phyloP scores from a whole-genome alignment of 2,113 vertebrate genomes.

The Callipepla squamata region DNA sequence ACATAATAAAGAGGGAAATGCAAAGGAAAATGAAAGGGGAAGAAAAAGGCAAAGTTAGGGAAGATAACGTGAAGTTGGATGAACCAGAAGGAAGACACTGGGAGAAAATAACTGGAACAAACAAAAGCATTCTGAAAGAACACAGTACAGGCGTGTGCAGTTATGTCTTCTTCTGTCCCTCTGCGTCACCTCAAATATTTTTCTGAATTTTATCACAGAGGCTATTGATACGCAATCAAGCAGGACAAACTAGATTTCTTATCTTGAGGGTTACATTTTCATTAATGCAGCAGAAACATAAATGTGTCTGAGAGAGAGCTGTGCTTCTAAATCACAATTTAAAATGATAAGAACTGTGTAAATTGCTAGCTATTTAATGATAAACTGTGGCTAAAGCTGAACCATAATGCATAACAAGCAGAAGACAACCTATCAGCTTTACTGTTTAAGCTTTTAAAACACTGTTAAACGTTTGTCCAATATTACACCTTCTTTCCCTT shows the following conservation, averaged over 20 bases:
- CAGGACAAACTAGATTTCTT: neutral
- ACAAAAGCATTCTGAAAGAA: neutral
- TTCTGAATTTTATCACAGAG: neutral
- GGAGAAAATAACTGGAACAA: neutral
- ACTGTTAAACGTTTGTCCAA: neutral
- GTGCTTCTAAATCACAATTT: neutral
- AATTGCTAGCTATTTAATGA: neutral
- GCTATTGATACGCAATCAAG: neutral
- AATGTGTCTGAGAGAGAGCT: neutral
- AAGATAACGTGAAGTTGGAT: neutral
- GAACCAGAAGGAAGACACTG: neutral
- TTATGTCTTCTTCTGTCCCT: neutral
- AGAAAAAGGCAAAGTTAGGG: neutral
- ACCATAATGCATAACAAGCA: neutral
- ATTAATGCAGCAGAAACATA: neutral
- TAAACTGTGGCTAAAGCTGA: neutral
- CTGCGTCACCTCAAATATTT: neutral
- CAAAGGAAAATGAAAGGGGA: too few species aligned
- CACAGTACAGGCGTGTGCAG: fast-evolving
- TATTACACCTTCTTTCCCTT: neutral
- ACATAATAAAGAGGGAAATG: neutral
- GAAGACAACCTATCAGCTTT: neutral
- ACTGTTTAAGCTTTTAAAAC: neutral
- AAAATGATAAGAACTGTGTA: neutral
- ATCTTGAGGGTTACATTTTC: neutral